Evolutionary conservation across 2,113 vertebrate genomes (phyloP).

Genomic region (Osmerus mordax): DNA sequence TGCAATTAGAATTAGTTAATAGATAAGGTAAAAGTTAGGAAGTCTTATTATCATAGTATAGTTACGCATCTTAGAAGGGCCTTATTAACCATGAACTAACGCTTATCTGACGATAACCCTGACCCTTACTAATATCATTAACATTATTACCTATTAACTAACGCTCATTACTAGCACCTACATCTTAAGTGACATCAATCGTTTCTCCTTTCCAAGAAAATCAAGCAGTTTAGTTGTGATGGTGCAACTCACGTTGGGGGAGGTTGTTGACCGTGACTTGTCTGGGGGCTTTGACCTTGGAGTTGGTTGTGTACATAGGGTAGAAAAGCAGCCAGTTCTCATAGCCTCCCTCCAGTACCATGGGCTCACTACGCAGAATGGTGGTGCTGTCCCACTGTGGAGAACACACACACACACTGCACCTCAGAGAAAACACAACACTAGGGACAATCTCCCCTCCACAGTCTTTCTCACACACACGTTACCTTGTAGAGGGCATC

Average conservation of each 20-base stretch:
- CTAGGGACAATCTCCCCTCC: background rate
- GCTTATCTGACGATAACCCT: background rate
- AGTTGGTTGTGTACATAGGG: slow-evolving; percentile 92
- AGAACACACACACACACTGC: slow-evolving; percentile 32
- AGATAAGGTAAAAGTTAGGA: no score
- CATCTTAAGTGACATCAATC: no score
- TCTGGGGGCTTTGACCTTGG: slow-evolving; percentile 84
- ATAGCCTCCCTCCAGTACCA: slow-evolving; percentile 93
- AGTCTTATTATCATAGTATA: no score
- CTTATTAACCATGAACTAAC: background rate
- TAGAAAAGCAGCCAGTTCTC: slow-evolving; percentile 98
- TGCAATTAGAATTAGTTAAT: background rate
- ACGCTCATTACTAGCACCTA: no score
- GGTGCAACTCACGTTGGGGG: slow-evolving; percentile 82
- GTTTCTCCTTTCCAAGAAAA: no score
- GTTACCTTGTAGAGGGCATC: slow-evolving; percentile 93
- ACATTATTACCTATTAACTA: no score
- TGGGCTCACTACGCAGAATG: slow-evolving; percentile 84
- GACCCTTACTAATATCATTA: no score
- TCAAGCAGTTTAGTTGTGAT: background rate
- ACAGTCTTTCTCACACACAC: background rate
- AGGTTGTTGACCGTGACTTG: slow-evolving; percentile 70
- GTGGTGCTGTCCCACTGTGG: slow-evolving; percentile 93
- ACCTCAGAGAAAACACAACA: background rate
- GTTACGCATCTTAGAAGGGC: no score